Conservation (phyloP, 2,797 vertebrate genomes). For the Hylomyscus alleni region DNA sequence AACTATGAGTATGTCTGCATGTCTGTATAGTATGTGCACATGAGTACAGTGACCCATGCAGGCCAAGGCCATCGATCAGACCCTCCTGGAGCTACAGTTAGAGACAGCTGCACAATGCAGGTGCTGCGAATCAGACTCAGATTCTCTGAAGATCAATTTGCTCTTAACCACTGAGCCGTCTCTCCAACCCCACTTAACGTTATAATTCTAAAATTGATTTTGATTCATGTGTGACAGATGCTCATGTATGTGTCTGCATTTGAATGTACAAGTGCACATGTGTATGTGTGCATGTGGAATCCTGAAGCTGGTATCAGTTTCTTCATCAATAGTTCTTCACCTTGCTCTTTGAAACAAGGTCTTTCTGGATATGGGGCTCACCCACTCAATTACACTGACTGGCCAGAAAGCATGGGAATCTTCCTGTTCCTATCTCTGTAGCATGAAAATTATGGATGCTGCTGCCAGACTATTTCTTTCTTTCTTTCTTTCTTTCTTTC, state of each 20-base stretch:
- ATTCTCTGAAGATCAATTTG: neutral
- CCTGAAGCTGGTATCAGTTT: neutral
- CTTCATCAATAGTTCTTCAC: neutral
- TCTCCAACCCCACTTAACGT: too few relatives aligned
- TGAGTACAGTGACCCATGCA: neutral
- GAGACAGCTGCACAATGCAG: too few relatives aligned
- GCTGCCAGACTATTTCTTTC: neutral
- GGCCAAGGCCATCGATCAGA: neutral
- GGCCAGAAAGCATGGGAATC: neutral
- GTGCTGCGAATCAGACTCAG: neutral
- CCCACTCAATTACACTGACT: neutral
- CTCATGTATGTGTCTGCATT: neutral
- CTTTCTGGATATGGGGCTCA: neutral
- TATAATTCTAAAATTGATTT: neutral
- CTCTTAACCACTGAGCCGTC: neutral
- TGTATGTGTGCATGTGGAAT: neutral
- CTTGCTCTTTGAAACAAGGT: neutral
- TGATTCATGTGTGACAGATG: neutral
- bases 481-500: too few relatives aligned
- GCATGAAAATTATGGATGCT: neutral
- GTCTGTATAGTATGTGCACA: neutral
- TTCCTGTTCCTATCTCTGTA: neutral
- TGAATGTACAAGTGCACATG: neutral
- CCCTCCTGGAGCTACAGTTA: neutral
- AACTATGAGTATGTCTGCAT: neutral